Percentiles rank a stretch among this genome's conserved stretches.
Conservation (phyloP, 2,113 vertebrate genomes). For the Tursiops truncatus region DNA sequence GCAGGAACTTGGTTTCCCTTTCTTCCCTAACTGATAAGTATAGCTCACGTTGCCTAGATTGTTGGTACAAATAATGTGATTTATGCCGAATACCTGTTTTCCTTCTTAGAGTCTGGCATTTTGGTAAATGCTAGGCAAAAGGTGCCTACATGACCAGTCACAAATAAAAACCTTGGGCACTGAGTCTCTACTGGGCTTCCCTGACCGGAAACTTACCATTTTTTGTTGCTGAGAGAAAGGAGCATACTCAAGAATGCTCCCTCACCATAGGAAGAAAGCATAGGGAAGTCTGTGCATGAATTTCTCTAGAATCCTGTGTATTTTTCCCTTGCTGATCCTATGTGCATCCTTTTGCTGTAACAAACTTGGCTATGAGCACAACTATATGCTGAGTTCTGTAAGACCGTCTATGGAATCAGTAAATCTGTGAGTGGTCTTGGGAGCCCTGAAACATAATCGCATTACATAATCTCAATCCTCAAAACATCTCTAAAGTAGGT, state of each 20-base stretch:
- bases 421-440: not conserved
- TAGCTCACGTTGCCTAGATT: constrained; percentile 9
- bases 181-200: not conserved
- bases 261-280: not conserved
- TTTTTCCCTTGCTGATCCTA: not conserved
- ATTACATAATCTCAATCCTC: not conserved
- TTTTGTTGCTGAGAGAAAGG: not conserved
- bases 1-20: not conserved
- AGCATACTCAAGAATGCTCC: not conserved
- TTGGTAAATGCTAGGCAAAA: not conserved
- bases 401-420: not conserved
- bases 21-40: not conserved
- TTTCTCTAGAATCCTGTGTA: not conserved
- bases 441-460: not conserved
- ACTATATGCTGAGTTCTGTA: not conserved
- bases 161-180: not conserved
- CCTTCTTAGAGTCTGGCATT: not conserved
- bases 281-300: not conserved
- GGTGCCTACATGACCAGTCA: not conserved
- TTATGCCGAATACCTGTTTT: constrained; percentile 21
- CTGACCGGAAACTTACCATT: not conserved
- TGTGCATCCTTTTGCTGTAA: not conserved
- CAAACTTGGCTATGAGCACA: not conserved
- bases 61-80: constrained; percentile 3
- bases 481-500: not conserved